Evolutionary conservation across 2,888 invertebrate genomes (phyloP), one percentile per base, ranked within the genome.

Genomic region (Ennomos erosarius): DNA sequence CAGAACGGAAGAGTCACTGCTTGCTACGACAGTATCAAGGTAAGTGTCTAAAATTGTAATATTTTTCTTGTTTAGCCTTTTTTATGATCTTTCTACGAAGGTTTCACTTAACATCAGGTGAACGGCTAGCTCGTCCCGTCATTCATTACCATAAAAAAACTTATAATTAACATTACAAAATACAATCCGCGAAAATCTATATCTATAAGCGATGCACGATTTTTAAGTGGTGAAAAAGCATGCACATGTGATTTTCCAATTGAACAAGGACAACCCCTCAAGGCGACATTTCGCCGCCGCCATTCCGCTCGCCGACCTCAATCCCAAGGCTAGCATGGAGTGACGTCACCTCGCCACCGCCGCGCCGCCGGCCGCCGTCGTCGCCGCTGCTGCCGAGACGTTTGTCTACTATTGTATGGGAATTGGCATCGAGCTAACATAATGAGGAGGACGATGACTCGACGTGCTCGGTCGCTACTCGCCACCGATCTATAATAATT

Each of bases 11-110:
- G 99, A 85, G 99, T 99, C 85, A 99, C 99, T 82, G 99, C 99
- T 82, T 99, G 99, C 95, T 99, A 99, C 95, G 99, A 99, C 95
- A 99, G 99, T 94, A 99, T 99, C 94, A 99, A 99, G 99, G 99
- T 99, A 94, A 94, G 96, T 64, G 40, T 11, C 48, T 59, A 10
- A 54, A 11, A 35, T 10, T 11, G 26, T 26, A 6, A 26, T 26
- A 26, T 4, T 45, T 13, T 9, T 35, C 8, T 9, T 11, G n/a
- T 45, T 35, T 42, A 33, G 1, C n/a, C n/a, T n/a, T 26, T 26
- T 26, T 26, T 26, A 26, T 4, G 26, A 26, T 26, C 16, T 16
- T 2, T 16, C 16, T 16, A 16, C 16, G 16, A 16, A 16, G 16
- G 16, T 2, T n/a, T n/a, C n/a, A n/a, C n/a, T n/a, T n/a, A n/a